phyloP scores from a whole-genome alignment of 2,888 invertebrate species.

The Platycheirus rosarum region DNA sequence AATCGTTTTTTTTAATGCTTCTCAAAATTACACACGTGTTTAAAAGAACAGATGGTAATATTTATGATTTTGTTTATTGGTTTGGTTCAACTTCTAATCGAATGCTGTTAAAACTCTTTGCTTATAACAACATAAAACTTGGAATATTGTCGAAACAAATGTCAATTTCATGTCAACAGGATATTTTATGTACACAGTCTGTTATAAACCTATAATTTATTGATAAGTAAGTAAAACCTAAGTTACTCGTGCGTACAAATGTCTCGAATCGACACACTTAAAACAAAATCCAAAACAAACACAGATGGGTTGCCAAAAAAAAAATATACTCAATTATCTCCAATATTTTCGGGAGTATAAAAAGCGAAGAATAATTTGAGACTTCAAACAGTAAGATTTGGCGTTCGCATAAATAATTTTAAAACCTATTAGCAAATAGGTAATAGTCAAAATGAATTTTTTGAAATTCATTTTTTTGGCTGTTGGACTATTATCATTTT shows the following conservation, averaged over 20 bases:
- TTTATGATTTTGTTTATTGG: too few species aligned
- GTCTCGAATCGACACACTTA: conserved; percentile 17
- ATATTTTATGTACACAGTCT: conserved; percentile 24
- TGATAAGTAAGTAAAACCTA: conserved; percentile 9
- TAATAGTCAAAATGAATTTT: conserved; percentile 31
- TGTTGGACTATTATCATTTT: conserved; percentile 8
- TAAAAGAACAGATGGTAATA: too few species aligned
- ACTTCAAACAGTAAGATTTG: conserved; percentile 18
- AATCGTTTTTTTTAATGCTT: too few species aligned
- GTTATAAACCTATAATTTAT: conserved; percentile 6
- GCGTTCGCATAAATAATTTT: conserved; percentile 20
- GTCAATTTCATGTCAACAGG: conserved; percentile 19
- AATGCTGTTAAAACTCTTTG: background rate
- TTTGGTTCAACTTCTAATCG: background rate
- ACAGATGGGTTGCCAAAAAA: conserved; percentile 10
- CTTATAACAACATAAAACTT: background rate
- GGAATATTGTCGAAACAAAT: conserved; percentile 6
- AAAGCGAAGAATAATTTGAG: conserved; percentile 3
- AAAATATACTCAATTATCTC: background rate
- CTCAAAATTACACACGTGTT: too few species aligned
- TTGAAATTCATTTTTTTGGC: conserved; percentile 28
- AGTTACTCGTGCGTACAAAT: conserved; percentile 21
- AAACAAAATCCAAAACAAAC: conserved; percentile 7
- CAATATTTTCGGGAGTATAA: conserved; percentile 9
- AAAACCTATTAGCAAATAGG: conserved; percentile 25